Evolutionary conservation across 2,888 invertebrate species (phyloP).

Genomic region (Lottia gigantea): DNA sequence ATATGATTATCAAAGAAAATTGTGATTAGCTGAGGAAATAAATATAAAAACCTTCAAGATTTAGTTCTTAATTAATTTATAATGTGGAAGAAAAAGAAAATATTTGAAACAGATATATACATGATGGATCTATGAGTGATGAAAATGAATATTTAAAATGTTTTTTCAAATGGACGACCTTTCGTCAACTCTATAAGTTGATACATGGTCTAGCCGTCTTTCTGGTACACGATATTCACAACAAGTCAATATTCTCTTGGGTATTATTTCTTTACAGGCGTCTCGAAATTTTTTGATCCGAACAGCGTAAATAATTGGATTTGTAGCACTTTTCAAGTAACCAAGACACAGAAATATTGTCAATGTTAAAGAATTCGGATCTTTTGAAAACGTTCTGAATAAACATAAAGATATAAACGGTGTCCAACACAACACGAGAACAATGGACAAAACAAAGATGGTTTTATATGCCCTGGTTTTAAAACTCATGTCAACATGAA

Average conservation of each 20-base stretch:
- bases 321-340: conserved; percentile 53
- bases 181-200: background rate
- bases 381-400: conserved; percentile 27
- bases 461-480: conserved; percentile 61
- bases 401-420: conserved; percentile 46
- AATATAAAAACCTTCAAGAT: too few species aligned
- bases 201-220: background rate
- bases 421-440: conserved; percentile 48
- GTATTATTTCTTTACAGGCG: conserved; percentile 34
- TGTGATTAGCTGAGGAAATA: too few species aligned
- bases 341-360: conserved; percentile 42
- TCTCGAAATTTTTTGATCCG: conserved; percentile 53
- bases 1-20: too few species aligned
- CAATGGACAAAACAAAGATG: conserved; percentile 52
- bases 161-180: background rate
- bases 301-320: conserved; percentile 57
- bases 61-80: too few species aligned
- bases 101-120: too few species aligned
- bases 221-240: background rate
- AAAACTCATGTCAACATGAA: conserved; percentile 50
- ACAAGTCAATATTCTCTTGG: conserved; percentile 3
- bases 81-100: too few species aligned
- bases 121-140: too few species aligned
- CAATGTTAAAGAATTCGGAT: conserved; percentile 24
- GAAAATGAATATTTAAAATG: background rate